These are phyloP conservation scores for Porites cylindrica DNA, from an alignment of 92 coral and sea anemone species.

Conservation along the genomic window DNA sequence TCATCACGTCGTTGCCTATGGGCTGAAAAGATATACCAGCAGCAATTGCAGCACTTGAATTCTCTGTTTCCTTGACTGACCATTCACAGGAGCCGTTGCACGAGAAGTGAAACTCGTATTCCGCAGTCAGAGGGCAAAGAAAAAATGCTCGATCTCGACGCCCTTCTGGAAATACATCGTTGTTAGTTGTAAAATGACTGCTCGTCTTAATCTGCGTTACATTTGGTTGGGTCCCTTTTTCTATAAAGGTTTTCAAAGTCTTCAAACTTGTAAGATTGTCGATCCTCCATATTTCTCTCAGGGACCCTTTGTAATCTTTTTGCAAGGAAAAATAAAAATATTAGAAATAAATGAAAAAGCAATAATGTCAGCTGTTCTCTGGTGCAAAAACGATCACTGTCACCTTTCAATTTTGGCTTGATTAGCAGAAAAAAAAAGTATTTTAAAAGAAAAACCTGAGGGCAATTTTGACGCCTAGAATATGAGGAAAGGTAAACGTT, in stretches of 20 bases:
- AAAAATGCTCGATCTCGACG: neutral
- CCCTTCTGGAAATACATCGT: neutral
- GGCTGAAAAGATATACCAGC: neutral
- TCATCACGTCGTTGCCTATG: neutral
- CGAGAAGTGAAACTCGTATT: conserved; percentile 12
- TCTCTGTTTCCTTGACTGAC: neutral
- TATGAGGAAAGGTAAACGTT: too few species aligned
- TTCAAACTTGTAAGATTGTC: neutral
- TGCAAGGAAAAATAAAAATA: neutral
- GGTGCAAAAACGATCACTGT: too few species aligned
- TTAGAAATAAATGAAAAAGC: neutral
- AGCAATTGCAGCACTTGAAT: neutral
- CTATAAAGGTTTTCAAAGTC: neutral
- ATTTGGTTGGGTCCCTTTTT: neutral
- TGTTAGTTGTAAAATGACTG: neutral
- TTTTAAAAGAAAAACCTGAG: too few species aligned
- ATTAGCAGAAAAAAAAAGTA: too few species aligned
- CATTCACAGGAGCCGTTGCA: conserved; percentile 21
- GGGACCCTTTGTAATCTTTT: conserved; percentile 6
- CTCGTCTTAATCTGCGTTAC: neutral
- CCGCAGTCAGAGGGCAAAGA: conserved; percentile 8
- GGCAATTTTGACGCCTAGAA: too few species aligned
- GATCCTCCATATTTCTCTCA: neutral
- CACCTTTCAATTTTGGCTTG: too few species aligned
- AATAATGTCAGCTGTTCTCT: too few species aligned